A percentile compares a stretch with the other conserved stretches of the same genome.
These are phyloP conservation scores for Oxycera nigricornis DNA, from an alignment of 2,888 invertebrate species.

Conservation along the genomic window DNA sequence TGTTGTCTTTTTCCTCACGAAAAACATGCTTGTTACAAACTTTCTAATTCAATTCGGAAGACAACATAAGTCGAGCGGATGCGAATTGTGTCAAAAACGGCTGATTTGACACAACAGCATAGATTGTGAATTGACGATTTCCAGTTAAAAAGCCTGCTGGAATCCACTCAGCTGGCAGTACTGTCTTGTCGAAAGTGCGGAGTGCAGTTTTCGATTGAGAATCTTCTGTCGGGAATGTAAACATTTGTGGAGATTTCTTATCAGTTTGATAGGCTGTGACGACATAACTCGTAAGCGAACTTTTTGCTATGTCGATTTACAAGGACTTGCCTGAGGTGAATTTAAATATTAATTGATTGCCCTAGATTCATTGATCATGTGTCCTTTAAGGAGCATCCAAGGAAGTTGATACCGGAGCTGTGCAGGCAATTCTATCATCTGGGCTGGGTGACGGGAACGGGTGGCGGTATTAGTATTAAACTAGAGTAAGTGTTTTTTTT, in stretches of 20 bases:
- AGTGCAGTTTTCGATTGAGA: conserved; percentile 1
- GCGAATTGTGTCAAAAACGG: conserved; percentile 11
- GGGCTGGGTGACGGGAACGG: conserved; percentile 97
- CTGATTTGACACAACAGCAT: background rate
- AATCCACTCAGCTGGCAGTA: background rate
- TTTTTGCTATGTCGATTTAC: conserved; percentile 55
- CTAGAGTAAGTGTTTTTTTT: conserved; percentile 76
- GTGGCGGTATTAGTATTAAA: conserved; percentile 93
- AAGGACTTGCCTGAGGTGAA: conserved; percentile 56
- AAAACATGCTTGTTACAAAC: conserved; percentile 10
- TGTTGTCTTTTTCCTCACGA: background rate
- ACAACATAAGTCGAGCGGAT: background rate
- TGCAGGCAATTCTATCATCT: conserved; percentile 90
- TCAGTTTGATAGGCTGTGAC: conserved; percentile 7
- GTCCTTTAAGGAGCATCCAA: conserved; percentile 72
- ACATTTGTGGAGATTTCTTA: background rate
- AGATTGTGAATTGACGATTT: background rate
- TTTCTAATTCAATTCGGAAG: background rate
- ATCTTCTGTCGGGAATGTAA: background rate
- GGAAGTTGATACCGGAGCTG: conserved; percentile 85
- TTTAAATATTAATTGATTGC: conserved; percentile 15
- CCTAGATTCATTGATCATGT: background rate
- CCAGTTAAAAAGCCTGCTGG: background rate
- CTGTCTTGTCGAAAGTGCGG: conserved; percentile 1
- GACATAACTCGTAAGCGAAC: conserved; percentile 25